Base-by-base conservation (phyloP, 2,888 invertebrate species). In the Anthrax anthrax region DNA sequence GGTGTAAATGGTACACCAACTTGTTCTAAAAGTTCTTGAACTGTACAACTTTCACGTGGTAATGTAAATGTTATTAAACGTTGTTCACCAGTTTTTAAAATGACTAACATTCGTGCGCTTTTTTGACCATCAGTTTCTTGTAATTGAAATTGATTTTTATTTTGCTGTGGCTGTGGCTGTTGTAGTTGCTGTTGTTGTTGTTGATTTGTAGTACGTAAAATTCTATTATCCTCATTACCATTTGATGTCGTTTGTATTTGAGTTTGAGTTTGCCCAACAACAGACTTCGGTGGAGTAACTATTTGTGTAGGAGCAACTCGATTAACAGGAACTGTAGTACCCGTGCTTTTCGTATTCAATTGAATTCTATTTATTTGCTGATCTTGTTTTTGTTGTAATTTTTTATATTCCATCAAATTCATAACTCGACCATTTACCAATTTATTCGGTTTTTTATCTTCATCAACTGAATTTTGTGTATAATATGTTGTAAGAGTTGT, bases 11-110 rank as follows among this genome's bases (percentile, higher is more conserved):
- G 76, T 56, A 86, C 82, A 50, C 60, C 63, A 55, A 81, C 82
- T 74, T 86, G 85, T 62, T 85, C 85, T 49, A 86, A 68, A 53
- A 86, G 77, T 70, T 86, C 85, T 63, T 84, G 81, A 45, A 86
- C 80, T 0, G 85, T 85, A 64, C 86, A 86, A 51, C 82, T 81
- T 62, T 86, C 85, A 58, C 82, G 80, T 9, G 86, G 86, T 55
- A 85, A 71, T 46, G 85, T 85, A 61, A 86, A 86, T 12, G 85
- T 85, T 46, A 86, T 86, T 50, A 86, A 71, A 59, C 86, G 76
- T 64, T 86, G 86, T 66, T 86, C 85, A 14, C 84, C 84, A 52
- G 78, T 82, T 56, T 78, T 77, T 46, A 85, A 69, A 53, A 84
- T 77, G 37, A 86, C 83, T 57, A 86, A 71, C 86, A 86, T 86